Evolutionary conservation across 2,113 vertebrate genomes (phyloP), one percentile per base, ranked within the genome.

Genomic region (Dasypus novemcinctus): DNA sequence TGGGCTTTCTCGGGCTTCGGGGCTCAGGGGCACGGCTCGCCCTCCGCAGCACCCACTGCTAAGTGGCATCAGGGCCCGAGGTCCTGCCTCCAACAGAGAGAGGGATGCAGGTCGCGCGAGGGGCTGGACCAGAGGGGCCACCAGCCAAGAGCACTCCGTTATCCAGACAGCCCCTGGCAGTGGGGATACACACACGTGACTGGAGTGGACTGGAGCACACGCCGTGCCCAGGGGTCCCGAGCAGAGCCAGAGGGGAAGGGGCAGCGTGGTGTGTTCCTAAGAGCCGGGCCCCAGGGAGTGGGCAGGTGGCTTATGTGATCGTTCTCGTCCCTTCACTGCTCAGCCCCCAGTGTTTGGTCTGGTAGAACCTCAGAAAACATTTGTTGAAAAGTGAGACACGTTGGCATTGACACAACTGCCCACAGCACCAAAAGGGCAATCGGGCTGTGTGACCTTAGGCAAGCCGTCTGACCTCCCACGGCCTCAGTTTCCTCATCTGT

Each of bases 221-320:
- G 1, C 29, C 33, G 3, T 2, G 49, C 33, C 49, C 81, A 4
- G 8, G 29, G 0, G 1, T 4, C 36, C 3, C 0, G 14, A 57
- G 78, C 11, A 2, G 43, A 20, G 64, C 11, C 41, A 1, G 1
- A 38, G 0, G 17, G 69, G 63, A 11, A 9, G 36, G 7, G 41
- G 12, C 41, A 27, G 33, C 0, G 3, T 18, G 61, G 2, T 12
- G 52, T 41, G 81, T 63, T 63, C 54, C 10, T 27, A 14, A n/a
- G 5, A 18, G 27, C 41, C 29, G 7, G 7, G n/a, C 1, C 63
- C 8, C n/a, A 12, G 36, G 21, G 21, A 72, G 21, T 6, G 5
- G 57, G 57, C 57, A 59, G 57, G 6, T 21, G 1, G n/a, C 41
- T 66, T 75, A 6, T 27, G 25, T 23, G 41, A 72, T 15, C 20